Conservation (phyloP, 2,888 invertebrate genomes). For the Apotomis betuletana region DNA sequence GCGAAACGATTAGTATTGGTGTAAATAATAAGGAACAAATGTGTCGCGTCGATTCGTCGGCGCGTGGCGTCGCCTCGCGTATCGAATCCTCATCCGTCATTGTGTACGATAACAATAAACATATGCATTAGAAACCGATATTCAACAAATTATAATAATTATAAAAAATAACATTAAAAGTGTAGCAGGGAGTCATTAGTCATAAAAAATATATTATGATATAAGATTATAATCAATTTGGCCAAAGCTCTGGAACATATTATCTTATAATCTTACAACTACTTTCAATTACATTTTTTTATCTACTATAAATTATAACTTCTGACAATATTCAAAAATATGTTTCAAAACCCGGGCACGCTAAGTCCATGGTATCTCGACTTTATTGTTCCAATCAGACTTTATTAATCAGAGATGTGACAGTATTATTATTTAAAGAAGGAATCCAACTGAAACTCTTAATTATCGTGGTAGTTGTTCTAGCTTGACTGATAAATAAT, state of each 20-base stretch:
- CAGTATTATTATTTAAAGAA: no score
- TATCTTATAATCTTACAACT: not conserved
- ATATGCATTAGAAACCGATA: conserved; percentile 1
- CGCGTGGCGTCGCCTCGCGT: not conserved
- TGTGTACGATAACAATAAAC: not conserved
- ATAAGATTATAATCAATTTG: not conserved
- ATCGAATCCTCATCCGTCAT: not conserved
- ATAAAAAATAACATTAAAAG: conserved; percentile 2
- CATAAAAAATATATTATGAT: not conserved
- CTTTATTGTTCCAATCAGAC: no score
- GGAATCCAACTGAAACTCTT: no score
- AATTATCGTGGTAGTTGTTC: no score
- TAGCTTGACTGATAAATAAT: no score
- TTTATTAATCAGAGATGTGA: no score
- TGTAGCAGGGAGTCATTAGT: conserved; percentile 6
- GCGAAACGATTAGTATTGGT: conserved; percentile 19
- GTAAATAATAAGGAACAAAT: conserved; percentile 14
- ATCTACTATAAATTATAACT: no score
- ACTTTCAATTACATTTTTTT: no score
- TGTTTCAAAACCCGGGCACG: not conserved
- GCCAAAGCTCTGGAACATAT: not conserved
- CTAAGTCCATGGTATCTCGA: not conserved
- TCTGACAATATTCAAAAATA: not conserved
- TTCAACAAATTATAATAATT: conserved; percentile 8
- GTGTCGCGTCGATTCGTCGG: conserved; percentile 4